Conservation (phyloP, 2,888 invertebrate species). For the Gortyna flavago region DNA sequence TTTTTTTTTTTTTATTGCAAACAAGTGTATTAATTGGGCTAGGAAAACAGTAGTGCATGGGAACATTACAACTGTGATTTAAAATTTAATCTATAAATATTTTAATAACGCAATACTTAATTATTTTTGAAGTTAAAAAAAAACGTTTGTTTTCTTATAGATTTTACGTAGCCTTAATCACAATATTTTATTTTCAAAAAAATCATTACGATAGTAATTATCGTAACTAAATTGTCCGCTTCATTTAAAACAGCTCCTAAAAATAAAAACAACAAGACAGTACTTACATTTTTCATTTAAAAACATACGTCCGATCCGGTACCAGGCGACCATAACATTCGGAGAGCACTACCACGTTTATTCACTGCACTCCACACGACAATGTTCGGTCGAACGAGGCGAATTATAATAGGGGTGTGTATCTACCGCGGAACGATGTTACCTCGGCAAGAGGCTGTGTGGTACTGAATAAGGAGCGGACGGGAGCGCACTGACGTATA, state of each 20-base stretch:
- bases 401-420: conserved; percentile 50
- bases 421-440: conserved; percentile 71
- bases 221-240: neutral
- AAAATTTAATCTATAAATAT: neutral
- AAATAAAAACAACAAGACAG: conserved; percentile 1
- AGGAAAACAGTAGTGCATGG: neutral
- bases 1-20: neutral
- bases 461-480: conserved; percentile 83
- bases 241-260: neutral
- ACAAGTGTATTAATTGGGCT: neutral
- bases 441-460: conserved; percentile 84
- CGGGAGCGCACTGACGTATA: conserved; percentile 79
- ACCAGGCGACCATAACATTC: conserved; percentile 66
- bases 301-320: conserved; percentile 62
- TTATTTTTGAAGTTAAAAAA: no score
- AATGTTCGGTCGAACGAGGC: conserved; percentile 60
- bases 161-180: no score
- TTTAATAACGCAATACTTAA: neutral
- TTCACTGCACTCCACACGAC: conserved; percentile 86
- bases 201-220: neutral
- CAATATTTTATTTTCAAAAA: neutral
- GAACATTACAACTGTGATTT: neutral
- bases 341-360: conserved; percentile 72
- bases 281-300: conserved; percentile 76
- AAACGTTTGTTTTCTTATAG: no score